Percentiles rank a stretch among this genome's conserved stretches.
Conservation (phyloP, 2,888 invertebrate genomes). For the Pocota personata region DNA sequence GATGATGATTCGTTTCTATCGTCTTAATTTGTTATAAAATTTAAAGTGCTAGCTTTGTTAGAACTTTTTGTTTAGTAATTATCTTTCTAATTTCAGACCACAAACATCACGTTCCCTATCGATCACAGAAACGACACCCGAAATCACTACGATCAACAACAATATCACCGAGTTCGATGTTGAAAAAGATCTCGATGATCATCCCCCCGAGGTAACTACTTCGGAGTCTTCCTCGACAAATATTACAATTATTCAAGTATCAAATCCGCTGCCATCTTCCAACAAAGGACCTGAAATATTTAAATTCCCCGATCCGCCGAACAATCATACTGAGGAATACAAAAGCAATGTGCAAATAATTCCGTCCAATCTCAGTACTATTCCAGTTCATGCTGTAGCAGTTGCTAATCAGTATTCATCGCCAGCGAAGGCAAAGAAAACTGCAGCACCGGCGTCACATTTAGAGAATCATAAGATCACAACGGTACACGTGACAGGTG, state of each 20-base stretch:
- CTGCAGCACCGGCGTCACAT: slow-evolving; percentile 70
- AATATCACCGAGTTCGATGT: slow-evolving; percentile 77
- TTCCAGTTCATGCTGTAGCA: slow-evolving; percentile 78
- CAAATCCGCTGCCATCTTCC: slow-evolving; percentile 80
- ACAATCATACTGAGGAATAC: slow-evolving; percentile 78
- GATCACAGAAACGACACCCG: slow-evolving; percentile 74
- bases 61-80: background rate
- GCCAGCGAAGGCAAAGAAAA: slow-evolving; percentile 77
- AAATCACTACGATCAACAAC: slow-evolving; percentile 68
- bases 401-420: slow-evolving; percentile 79
- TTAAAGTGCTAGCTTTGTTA: too few species aligned
- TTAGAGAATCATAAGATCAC: slow-evolving; percentile 78
- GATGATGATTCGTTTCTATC: too few species aligned
- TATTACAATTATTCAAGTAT: slow-evolving; percentile 86
- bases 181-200: slow-evolving; percentile 59
- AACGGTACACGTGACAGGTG: slow-evolving; percentile 79
- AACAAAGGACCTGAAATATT: slow-evolving; percentile 79
- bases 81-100: slow-evolving; percentile 75
- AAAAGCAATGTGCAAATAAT: slow-evolving; percentile 83
- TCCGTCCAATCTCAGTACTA: slow-evolving; percentile 82
- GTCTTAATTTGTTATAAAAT: too few species aligned
- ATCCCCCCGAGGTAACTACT: slow-evolving; percentile 26
- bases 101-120: slow-evolving; percentile 81
- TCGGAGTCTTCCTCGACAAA: slow-evolving; percentile 80
- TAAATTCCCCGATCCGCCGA: slow-evolving; percentile 79